Conservation (phyloP, 2,888 invertebrate genomes). For the Synergus itoensis region DNA sequence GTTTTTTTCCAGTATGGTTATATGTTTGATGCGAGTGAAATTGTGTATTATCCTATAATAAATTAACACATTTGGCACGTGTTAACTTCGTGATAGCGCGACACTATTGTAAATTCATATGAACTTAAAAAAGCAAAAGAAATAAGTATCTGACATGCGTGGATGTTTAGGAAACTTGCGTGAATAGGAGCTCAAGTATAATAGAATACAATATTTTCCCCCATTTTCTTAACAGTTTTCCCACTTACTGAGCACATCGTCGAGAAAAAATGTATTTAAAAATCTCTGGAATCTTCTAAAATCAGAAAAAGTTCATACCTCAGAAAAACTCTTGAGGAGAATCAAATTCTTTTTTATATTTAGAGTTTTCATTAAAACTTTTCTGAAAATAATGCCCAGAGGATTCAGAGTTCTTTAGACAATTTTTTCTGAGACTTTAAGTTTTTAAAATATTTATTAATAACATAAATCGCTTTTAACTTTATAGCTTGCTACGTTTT, state of each 20-base stretch:
- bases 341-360: background rate
- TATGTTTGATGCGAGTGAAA: conserved; percentile 24
- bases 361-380: background rate
- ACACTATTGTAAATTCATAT: conserved; percentile 40
- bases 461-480: background rate
- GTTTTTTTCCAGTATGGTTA: conserved; percentile 10
- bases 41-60: conserved; percentile 17
- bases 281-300: background rate
- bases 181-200: conserved; percentile 32
- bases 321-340: background rate
- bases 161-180: conserved; percentile 25
- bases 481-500: background rate
- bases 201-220: background rate
- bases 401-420: background rate
- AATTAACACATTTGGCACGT: conserved; percentile 35
- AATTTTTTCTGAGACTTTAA: background rate
- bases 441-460: background rate
- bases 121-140: conserved; percentile 22
- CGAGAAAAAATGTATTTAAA: background rate
- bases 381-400: background rate
- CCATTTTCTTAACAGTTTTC: background rate
- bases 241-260: background rate
- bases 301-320: background rate
- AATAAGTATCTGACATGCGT: conserved; percentile 36
- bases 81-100: conserved; percentile 41